Evolutionary conservation across 2,113 vertebrate species (phyloP), one percentile per base, ranked within the genome.

Genomic region (Xyrauchen texanus): DNA sequence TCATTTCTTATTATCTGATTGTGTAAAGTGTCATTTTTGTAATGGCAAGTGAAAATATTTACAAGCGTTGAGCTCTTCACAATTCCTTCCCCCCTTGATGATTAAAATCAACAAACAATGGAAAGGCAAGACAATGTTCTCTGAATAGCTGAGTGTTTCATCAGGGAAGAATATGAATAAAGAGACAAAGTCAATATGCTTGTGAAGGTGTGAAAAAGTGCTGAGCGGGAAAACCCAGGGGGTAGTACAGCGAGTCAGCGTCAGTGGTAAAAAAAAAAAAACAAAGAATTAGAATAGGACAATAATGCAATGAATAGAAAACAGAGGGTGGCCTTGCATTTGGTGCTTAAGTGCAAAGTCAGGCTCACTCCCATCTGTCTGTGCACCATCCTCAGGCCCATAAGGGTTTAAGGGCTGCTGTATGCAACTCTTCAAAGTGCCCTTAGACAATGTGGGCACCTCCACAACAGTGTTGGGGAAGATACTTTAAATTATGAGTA

Each of bases 51-150:
- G 21, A 34, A 34, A 34, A 34, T 34, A 34, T 34, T 34, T 34
- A 34, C 21, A 34, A 34, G 21, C 21, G 21, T 34, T 1, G 21
- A 34, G 21, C 21, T 34, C 21, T 34, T 34, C 21, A 34, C 21
- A 34, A 3, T 34, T 34, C 21, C 21, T 34, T 34, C 21, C 21
- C 21, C 21, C 21, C 21, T 34, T 34, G 21, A 49, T 21, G 16
- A 67, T 67, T 64, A 67, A 67, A 80, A 80, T 67, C 52, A 52
- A 74, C 78, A 80, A 55, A 81, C 81, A 63, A 68, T n/a, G 71
- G 77, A 76, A 34, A 57, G 45, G 68, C 68, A 45, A 79, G 11
- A 79, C 62, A 7, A 65, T 80, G 62, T 71, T 77, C 71, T 81
- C 76, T 3, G 74, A 47, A 80, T 65, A 81, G 76, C 64, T 80